phyloP scores from a whole-genome alignment of 2,797 vertebrate species.

The Sebastolobus alascanus region DNA sequence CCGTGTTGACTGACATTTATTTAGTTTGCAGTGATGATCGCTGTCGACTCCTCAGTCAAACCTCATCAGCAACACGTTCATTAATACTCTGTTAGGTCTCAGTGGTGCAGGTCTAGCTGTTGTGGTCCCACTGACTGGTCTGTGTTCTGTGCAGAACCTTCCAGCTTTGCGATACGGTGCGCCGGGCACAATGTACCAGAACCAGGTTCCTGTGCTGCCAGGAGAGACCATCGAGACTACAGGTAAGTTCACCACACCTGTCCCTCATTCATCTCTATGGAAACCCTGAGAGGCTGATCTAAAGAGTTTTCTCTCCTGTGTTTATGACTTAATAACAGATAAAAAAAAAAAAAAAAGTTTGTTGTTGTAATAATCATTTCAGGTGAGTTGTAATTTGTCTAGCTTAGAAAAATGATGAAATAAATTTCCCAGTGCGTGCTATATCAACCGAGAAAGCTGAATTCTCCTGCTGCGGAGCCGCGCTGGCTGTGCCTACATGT shows the following conservation, averaged over 20 bases:
- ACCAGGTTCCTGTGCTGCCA: conserved; percentile 93
- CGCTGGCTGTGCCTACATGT: too few relatives aligned
- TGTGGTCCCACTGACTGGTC: conserved; percentile 2
- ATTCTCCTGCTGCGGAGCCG: too few relatives aligned
- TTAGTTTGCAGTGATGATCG: background rate
- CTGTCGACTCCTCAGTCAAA: background rate
- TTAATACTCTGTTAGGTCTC: background rate
- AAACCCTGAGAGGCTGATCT: background rate
- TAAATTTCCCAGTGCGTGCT: too few relatives aligned
- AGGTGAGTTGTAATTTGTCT: too few relatives aligned
- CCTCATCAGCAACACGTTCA: background rate
- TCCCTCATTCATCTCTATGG: background rate
- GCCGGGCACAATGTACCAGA: conserved; percentile 85
- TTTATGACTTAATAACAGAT: background rate
- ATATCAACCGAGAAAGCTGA: too few relatives aligned
- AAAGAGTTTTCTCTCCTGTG: background rate
- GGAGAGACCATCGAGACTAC: conserved; percentile 93
- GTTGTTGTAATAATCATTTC: too few relatives aligned
- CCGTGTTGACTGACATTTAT: background rate
- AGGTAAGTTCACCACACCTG: conserved; percentile 78
- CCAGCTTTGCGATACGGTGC: conserved; percentile 89
- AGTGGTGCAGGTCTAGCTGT: background rate
- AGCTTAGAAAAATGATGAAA: too few relatives aligned
- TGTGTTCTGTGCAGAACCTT: conserved; percentile 63
- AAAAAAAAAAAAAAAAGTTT: too few relatives aligned